Evolutionary conservation across 2,113 vertebrate genomes (phyloP).

Genomic region (Arothron firmamentum): DNA sequence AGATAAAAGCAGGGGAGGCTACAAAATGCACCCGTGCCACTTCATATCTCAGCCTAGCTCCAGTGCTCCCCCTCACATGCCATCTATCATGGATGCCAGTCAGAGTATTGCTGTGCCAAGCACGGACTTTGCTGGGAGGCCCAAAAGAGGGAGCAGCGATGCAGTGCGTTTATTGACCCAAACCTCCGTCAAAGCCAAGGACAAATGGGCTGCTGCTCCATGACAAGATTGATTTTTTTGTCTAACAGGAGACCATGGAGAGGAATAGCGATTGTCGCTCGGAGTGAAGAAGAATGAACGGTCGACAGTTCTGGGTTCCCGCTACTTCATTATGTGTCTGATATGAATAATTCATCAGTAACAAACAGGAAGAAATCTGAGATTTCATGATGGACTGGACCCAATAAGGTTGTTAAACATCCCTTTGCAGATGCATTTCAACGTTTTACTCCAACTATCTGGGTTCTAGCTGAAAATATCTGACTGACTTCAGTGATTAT

Average conservation of each 20-base stretch:
- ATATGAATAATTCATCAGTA: constrained; percentile 32
- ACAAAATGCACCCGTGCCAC: constrained; percentile 35
- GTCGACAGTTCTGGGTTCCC: constrained; percentile 23
- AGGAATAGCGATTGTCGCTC: constrained; percentile 43
- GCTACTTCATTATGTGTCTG: not conserved
- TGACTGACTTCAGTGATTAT: constrained; percentile 4
- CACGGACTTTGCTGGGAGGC: constrained; percentile 60
- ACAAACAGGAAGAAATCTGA: constrained; percentile 10
- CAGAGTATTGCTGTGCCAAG: constrained; percentile 68
- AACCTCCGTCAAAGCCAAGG: constrained; percentile 65
- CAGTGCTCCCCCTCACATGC: constrained; percentile 52
- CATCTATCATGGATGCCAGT: constrained; percentile 60
- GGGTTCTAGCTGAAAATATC: constrained; percentile 3
- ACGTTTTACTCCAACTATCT: constrained; percentile 7
- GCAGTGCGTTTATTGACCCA: constrained; percentile 73
- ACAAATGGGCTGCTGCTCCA: constrained; percentile 68
- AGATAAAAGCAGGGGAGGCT: constrained; percentile 34
- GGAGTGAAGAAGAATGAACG: constrained; percentile 29
- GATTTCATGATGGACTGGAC: constrained; percentile 2
- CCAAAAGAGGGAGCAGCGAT: constrained; percentile 42
- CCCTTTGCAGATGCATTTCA: not conserved
- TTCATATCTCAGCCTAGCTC: constrained; percentile 28
- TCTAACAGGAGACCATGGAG: constrained; percentile 54
- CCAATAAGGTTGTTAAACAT: not conserved
- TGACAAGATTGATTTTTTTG: constrained; percentile 62